A percentile compares a stretch with the other conserved stretches of the same genome.
These are phyloP conservation scores for Pecten maximus DNA, from an alignment of 2,888 invertebrate genomes.

Conservation along the genomic window DNA sequence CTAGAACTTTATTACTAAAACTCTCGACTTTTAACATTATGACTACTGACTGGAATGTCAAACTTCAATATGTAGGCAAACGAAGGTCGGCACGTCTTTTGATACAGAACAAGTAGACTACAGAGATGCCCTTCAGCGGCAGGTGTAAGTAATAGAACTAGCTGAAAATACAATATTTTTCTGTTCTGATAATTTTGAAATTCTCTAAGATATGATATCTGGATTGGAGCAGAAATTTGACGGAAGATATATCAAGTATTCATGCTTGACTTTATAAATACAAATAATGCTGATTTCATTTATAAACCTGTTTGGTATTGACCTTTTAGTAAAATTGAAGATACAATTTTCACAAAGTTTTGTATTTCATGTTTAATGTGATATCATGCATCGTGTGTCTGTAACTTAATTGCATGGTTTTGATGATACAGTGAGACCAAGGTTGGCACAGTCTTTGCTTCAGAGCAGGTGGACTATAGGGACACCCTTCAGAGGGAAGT, in stretches of 20 bases:
- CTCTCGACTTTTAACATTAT: neutral
- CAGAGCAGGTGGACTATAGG: constrained; percentile 38
- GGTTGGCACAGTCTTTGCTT: constrained; percentile 11
- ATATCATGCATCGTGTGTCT: neutral
- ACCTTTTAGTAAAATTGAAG: too few species aligned
- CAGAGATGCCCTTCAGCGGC: constrained; percentile 54
- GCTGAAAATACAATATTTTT: too few species aligned
- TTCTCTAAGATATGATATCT: too few species aligned
- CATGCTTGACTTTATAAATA: too few species aligned
- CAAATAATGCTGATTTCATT: too few species aligned
- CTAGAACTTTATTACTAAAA: neutral
- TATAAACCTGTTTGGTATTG: too few species aligned
- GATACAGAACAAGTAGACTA: constrained; percentile 60
- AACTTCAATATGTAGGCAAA: constrained; percentile 39
- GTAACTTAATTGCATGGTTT: neutral
- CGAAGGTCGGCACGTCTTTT: constrained; percentile 58
- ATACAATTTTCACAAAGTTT: neutral
- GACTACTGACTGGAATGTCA: neutral
- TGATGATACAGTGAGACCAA: constrained; percentile 15
- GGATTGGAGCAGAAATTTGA: too few species aligned
- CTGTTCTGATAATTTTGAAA: too few species aligned
- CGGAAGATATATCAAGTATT: too few species aligned
- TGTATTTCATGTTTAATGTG: neutral
- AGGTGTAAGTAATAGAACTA: constrained; percentile 45
- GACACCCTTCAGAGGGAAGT: constrained; percentile 36